A percentile compares a stretch with the other conserved stretches of the same genome.
phyloP scores from a whole-genome alignment of 1,140 invertebrate genomes.

The Anastrepha obliqua region DNA sequence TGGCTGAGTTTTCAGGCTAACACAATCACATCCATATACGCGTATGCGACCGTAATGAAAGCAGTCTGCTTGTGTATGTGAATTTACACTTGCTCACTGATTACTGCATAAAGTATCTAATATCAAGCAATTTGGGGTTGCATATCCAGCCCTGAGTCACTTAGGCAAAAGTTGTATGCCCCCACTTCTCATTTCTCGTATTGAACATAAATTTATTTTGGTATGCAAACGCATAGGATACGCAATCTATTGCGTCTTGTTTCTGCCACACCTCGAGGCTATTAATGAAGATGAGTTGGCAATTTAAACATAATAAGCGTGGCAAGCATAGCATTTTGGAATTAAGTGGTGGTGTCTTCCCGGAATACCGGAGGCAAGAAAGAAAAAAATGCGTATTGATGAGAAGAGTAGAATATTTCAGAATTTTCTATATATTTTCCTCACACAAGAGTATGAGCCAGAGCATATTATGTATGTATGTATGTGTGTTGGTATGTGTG shows the following conservation, averaged over 20 bases:
- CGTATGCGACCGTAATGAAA: neutral
- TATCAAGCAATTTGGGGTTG: conserved; percentile 2
- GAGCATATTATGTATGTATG: neutral
- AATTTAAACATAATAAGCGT: neutral
- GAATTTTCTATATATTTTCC: too few relatives aligned
- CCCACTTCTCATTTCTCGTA: neutral
- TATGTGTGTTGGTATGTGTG: neutral
- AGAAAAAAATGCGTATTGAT: neutral
- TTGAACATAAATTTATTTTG: neutral
- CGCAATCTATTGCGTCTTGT: neutral
- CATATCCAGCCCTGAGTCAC: neutral
- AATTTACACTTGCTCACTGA: too few relatives aligned
- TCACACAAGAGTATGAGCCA: too few relatives aligned
- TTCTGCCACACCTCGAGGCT: neutral
- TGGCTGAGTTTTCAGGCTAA: neutral
- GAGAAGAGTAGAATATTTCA: too few relatives aligned
- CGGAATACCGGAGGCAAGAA: neutral
- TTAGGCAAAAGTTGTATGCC: neutral
- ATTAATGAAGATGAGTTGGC: neutral
- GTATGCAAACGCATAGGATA: neutral
- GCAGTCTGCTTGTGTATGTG: neutral
- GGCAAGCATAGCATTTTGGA: too few relatives aligned
- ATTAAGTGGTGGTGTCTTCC: neutral
- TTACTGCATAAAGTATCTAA: neutral
- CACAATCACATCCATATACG: neutral